phyloP scores from a whole-genome alignment of 2,888 invertebrate genomes.

The Caradrina clavipalpis region DNA sequence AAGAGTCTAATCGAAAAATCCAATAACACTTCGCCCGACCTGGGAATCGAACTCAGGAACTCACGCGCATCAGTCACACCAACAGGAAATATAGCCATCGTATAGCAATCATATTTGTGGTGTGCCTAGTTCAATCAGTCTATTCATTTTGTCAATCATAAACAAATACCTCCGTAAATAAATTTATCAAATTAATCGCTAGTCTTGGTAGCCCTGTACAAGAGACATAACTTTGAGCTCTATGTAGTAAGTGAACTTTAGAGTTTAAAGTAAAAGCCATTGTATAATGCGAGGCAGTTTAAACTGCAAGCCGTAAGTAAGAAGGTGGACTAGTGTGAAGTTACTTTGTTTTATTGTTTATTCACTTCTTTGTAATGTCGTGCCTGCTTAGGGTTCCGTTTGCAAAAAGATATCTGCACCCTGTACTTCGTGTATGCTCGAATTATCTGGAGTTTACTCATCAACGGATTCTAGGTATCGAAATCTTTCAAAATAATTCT shows the following conservation, averaged over 20 bases:
- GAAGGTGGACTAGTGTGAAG: not conserved
- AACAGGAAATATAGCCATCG: no score
- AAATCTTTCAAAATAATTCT: not conserved
- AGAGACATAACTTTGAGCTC: slow-evolving; percentile 10
- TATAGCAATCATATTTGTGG: no score
- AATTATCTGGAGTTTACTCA: not conserved
- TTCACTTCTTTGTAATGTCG: not conserved
- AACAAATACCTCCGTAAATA: not conserved
- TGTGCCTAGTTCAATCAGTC: not conserved
- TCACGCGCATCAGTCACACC: no score
- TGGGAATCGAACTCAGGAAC: no score
- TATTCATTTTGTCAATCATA: not conserved
- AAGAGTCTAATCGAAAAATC: no score
- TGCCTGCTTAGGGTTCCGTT: not conserved
- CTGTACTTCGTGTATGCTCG: no score
- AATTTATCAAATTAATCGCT: slow-evolving; percentile 4
- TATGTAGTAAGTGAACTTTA: slow-evolving; percentile 17
- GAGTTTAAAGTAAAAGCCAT: slow-evolving; percentile 38
- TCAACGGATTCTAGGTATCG: not conserved
- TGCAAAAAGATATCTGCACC: not conserved
- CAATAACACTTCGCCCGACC: no score
- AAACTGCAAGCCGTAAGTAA: slow-evolving; percentile 1
- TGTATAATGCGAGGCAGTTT: slow-evolving; percentile 28
- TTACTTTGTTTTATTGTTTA: slow-evolving; percentile 3
- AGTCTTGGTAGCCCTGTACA: slow-evolving; percentile 4